These are phyloP conservation scores for Lophius piscatorius DNA, from an alignment of 2,113 vertebrate species.

Conservation along the genomic window DNA sequence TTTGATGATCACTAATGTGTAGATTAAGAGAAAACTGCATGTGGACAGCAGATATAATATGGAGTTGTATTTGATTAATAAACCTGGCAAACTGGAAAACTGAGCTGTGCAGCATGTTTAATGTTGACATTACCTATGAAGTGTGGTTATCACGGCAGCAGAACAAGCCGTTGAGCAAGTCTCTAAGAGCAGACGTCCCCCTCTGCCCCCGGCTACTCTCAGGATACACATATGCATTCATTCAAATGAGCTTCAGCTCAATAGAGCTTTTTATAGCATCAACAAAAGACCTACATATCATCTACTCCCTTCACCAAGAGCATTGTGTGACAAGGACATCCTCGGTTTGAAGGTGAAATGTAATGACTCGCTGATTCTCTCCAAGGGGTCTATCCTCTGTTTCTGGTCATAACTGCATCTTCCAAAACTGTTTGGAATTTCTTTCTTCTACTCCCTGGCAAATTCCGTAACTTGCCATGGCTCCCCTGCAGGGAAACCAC, in stretches of 20 bases:
- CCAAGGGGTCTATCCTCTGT: slow-evolving; percentile 10
- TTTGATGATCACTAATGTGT: too few relatives aligned
- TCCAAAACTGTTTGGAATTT: slow-evolving; percentile 18
- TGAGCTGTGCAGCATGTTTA: not conserved
- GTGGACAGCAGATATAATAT: not conserved
- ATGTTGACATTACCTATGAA: not conserved
- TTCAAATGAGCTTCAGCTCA: slow-evolving; percentile 36
- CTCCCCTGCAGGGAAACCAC: slow-evolving; percentile 23
- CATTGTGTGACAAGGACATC: slow-evolving; percentile 9
- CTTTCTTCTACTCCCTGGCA: slow-evolving; percentile 25
- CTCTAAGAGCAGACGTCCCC: slow-evolving; percentile 54
- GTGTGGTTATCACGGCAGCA: not conserved
- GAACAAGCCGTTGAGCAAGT: too few relatives aligned
- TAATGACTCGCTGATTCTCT: slow-evolving; percentile 31
- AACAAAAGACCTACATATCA: slow-evolving; percentile 28
- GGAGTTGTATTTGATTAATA: not conserved
- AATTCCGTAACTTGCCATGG: slow-evolving; percentile 24
- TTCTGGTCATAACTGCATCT: slow-evolving; percentile 1
- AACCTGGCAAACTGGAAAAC: not conserved
- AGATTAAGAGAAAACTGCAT: too few relatives aligned
- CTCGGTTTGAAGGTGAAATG: slow-evolving; percentile 52
- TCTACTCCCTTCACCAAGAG: not conserved
- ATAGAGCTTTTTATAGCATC: slow-evolving; percentile 40
- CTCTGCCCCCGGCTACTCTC: slow-evolving; percentile 19
- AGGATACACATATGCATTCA: slow-evolving; percentile 40